Evolutionary conservation across 1,140 invertebrate genomes (phyloP).

Genomic region (Drosophila littoralis): DNA sequence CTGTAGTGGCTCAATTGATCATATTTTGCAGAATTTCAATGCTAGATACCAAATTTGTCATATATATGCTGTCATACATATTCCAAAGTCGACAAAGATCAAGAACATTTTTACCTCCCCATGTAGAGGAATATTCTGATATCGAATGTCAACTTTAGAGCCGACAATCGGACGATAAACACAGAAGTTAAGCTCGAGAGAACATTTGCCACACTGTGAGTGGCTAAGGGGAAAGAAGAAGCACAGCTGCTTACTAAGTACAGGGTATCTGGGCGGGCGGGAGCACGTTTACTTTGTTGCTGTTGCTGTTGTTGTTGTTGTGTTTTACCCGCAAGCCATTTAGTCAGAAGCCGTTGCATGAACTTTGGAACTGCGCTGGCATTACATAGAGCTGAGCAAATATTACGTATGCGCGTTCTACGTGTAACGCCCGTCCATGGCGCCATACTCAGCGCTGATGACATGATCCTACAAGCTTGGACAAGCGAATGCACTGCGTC

Average conservation of each 20-base stretch:
- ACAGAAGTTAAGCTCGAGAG: too few species aligned
- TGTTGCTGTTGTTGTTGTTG: not conserved
- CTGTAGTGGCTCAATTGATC: too few species aligned
- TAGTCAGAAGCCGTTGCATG: slow-evolving; percentile 19
- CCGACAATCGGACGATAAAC: too few species aligned
- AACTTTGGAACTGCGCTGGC: slow-evolving; percentile 24
- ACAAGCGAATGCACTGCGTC: slow-evolving; percentile 13
- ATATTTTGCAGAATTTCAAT: too few species aligned
- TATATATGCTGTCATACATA: too few species aligned
- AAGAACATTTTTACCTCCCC: too few species aligned
- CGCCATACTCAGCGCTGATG: slow-evolving; percentile 29
- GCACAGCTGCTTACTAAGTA: not conserved
- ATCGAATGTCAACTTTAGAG: too few species aligned
- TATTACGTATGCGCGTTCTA: slow-evolving; percentile 44
- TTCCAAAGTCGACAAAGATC: too few species aligned
- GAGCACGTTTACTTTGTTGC: not conserved
- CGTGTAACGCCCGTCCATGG: slow-evolving; percentile 15
- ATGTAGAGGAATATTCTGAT: too few species aligned
- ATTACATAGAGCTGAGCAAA: slow-evolving; percentile 53
- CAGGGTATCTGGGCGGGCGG: not conserved
- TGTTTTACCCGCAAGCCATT: slow-evolving; percentile 1
- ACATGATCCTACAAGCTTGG: slow-evolving; percentile 21
- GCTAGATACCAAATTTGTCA: too few species aligned
- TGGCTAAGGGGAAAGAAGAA: too few species aligned
- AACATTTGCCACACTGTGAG: too few species aligned